Percentiles rank a stretch among this genome's conserved stretches.
These are phyloP conservation scores for Serranus cabrilla DNA, from an alignment of 2,797 vertebrate species.

Conservation along the genomic window DNA sequence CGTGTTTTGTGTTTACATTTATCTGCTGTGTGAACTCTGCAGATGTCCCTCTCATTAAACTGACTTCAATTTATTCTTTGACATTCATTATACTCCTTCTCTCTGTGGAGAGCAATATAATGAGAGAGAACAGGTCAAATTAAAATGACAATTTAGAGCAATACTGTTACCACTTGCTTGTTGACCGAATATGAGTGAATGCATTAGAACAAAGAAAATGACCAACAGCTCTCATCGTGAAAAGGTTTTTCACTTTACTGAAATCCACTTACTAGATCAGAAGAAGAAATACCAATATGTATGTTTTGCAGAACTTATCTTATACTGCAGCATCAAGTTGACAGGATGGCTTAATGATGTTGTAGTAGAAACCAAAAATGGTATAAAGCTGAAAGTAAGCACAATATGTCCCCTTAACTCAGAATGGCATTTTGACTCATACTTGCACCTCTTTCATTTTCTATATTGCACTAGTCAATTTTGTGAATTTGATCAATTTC, in stretches of 20 bases:
- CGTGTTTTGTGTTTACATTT: constrained; percentile 18
- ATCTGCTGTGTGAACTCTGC: neutral
- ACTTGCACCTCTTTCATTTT: too few relatives aligned
- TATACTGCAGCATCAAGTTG: neutral
- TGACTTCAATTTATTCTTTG: constrained; percentile 14
- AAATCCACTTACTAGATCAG: neutral
- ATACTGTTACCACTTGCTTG: neutral
- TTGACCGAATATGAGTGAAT: neutral
- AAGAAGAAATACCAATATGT: neutral
- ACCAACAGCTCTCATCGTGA: neutral
- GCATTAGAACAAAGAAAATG: constrained; percentile 3
- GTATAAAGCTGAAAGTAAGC: too few relatives aligned
- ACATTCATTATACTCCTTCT: constrained; percentile 20
- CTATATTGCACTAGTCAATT: too few relatives aligned
- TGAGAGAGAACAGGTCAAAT: constrained; percentile 26
- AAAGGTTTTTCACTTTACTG: neutral
- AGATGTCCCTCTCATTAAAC: constrained; percentile 24
- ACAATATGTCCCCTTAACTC: too few relatives aligned
- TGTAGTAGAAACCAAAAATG: too few relatives aligned
- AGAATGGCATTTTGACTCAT: too few relatives aligned
- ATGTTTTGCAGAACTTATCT: neutral
- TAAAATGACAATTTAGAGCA: neutral
- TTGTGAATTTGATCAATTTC: too few relatives aligned
- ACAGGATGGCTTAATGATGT: too few relatives aligned
- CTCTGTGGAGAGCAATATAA: constrained; percentile 12